Evolutionary conservation across 2,888 invertebrate genomes (phyloP).

Genomic region (Scaptomyza parva): DNA sequence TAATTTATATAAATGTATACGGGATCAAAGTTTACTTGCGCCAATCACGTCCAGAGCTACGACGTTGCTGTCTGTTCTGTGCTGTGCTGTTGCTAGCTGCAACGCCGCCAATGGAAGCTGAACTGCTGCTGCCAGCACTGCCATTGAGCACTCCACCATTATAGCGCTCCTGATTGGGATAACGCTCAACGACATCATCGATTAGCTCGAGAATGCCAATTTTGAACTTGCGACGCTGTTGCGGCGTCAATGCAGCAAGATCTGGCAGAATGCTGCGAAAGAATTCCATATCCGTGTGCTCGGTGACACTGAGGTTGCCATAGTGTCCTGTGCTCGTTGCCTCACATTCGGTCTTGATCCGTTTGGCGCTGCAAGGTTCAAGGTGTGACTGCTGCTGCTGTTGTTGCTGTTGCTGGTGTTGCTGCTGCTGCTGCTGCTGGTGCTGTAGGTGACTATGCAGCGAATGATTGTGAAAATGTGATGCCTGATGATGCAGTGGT

Average conservation of each 20-base stretch:
- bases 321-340: conserved; percentile 60
- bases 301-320: conserved; percentile 63
- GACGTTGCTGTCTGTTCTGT: conserved; percentile 39
- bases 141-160: conserved; percentile 50
- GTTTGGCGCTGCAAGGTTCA: conserved; percentile 63
- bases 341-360: conserved; percentile 82
- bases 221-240: conserved; percentile 86
- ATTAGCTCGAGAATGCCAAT: conserved; percentile 86
- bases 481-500: conserved; percentile 54
- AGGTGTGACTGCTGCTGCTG: conserved; percentile 47
- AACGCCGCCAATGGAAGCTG: conserved; percentile 2
- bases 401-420: conserved; percentile 42
- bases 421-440: conserved; percentile 38
- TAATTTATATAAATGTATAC: conserved; percentile 6
- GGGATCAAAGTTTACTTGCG: conserved; percentile 55
- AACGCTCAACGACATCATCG: conserved; percentile 84
- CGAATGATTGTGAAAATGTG: conserved; percentile 53
- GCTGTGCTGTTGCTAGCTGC: conserved; percentile 20
- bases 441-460: conserved; percentile 49
- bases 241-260: conserved; percentile 85
- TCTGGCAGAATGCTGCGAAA: conserved; percentile 86
- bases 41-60: conserved; percentile 74
- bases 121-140: conserved; percentile 20
- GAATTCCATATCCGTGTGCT: conserved; percentile 85
- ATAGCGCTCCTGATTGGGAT: conserved; percentile 69